Evolutionary conservation across 1,140 invertebrate genomes (phyloP).

Genomic region (Pogonomyrmex barbatus): DNA sequence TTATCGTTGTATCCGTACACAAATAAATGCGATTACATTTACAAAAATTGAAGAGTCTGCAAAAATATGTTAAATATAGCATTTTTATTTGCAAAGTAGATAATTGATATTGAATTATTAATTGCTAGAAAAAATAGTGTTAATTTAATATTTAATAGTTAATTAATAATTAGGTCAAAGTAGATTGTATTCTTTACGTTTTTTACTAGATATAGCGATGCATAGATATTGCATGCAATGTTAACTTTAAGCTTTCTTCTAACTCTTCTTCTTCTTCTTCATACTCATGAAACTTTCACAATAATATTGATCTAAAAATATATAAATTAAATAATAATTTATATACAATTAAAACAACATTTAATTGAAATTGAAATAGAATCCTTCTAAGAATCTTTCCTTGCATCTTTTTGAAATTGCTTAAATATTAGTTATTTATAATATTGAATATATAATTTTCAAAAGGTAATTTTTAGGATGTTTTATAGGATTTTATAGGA

Average conservation of each 20-base stretch:
- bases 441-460: neutral
- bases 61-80: neutral
- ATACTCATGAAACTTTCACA: neutral
- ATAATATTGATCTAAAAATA: neutral
- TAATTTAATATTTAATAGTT: conserved; percentile 76
- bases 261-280: too few relatives aligned
- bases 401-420: neutral
- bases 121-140: neutral
- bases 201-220: conserved; percentile 59
- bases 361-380: neutral
- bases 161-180: conserved; percentile 77
- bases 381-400: too few relatives aligned
- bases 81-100: conserved; percentile 10
- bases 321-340: too few relatives aligned
- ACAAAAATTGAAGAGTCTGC: neutral
- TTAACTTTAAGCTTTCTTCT: neutral
- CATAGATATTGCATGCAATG: neutral
- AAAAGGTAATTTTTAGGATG: neutral
- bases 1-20: conserved; percentile 15
- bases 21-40: conserved; percentile 30
- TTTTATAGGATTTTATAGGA: neutral
- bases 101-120: neutral
- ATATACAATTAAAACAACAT: neutral
- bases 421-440: neutral
- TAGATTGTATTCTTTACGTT: conserved; percentile 50